Conservation (phyloP, 2,113 vertebrate species). For the Xerus inauris region DNA sequence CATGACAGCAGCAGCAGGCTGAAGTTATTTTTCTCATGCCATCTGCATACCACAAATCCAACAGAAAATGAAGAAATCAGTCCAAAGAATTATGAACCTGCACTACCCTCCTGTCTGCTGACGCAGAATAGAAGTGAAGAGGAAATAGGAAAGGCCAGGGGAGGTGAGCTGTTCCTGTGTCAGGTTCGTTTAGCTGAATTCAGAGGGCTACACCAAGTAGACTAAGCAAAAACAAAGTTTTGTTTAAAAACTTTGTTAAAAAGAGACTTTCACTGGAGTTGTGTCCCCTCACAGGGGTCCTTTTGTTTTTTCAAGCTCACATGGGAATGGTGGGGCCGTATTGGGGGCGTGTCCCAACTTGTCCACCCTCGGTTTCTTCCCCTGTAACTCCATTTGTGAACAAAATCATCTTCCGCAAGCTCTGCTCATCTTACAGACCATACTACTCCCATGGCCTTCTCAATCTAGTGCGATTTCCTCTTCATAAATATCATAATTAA, state of each 20-base stretch:
- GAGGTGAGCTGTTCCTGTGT: conserved; percentile 8
- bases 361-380: not conserved
- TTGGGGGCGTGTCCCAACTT: rapidly evolving
- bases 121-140: not conserved
- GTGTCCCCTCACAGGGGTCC: not conserved
- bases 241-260: not conserved
- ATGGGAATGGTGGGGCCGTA: not conserved
- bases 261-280: not conserved
- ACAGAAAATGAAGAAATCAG: conserved; percentile 1
- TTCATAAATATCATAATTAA: not conserved
- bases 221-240: not conserved
- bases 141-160: not conserved
- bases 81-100: conserved; percentile 7
- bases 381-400: not conserved
- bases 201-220: not conserved
- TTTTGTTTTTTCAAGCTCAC: not conserved
- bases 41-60: conserved; percentile 29
- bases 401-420: not conserved
- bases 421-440: not conserved
- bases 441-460: not conserved
- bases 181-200: not conserved
- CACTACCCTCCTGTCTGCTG: not conserved
- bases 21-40: conserved; percentile 54
- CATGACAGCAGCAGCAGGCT: conserved; percentile 1
- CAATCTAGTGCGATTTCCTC: not conserved